Percentiles rank a stretch among this genome's conserved stretches.
These are phyloP conservation scores for Lordiphosa clarofinis DNA, from an alignment of 1,140 invertebrate genomes.

Conservation along the genomic window DNA sequence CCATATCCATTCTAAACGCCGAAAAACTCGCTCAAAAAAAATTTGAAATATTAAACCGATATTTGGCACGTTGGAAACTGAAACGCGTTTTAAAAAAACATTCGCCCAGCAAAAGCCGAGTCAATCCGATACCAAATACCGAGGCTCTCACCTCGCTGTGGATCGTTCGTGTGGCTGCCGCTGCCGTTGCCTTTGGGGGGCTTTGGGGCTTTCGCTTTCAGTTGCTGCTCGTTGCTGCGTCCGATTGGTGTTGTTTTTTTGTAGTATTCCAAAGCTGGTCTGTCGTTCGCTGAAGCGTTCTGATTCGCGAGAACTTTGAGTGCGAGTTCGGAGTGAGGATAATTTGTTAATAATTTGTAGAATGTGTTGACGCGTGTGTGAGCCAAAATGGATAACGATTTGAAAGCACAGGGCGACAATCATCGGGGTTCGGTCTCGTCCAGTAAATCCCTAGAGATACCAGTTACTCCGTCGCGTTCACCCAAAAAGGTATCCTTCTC, in stretches of 20 bases:
- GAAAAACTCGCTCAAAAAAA: conserved; percentile 11
- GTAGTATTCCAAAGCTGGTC: conserved; percentile 12
- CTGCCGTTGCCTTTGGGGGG: conserved; percentile 11
- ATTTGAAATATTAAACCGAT: conserved; percentile 47
- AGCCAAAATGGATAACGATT: conserved; percentile 44
- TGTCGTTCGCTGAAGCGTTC: conserved; percentile 17
- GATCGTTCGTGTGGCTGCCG: conserved; percentile 30
- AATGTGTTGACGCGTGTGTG: conserved; percentile 10
- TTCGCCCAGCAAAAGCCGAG: conserved; percentile 1
- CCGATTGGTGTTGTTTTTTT: conserved; percentile 66
- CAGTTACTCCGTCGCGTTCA: conserved; percentile 67
- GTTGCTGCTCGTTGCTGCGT: conserved; percentile 71
- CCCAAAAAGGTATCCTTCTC: conserved; percentile 79
- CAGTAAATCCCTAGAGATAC: conserved; percentile 67
- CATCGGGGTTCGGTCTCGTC: conserved; percentile 77
- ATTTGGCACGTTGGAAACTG: conserved; percentile 31
- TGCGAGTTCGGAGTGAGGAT: neutral
- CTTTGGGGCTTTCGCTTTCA: conserved; percentile 68
- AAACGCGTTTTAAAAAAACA: conserved; percentile 46
- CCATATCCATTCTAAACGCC: conserved; percentile 38
- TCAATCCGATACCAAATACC: conserved; percentile 20
- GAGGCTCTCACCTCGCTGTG: conserved; percentile 50
- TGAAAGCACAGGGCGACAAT: conserved; percentile 46
- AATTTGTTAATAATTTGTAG: conserved; percentile 2
- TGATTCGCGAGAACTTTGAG: neutral